These are phyloP conservation scores for Stigmatopora argus DNA, from an alignment of 2,113 vertebrate species.

Conservation along the genomic window DNA sequence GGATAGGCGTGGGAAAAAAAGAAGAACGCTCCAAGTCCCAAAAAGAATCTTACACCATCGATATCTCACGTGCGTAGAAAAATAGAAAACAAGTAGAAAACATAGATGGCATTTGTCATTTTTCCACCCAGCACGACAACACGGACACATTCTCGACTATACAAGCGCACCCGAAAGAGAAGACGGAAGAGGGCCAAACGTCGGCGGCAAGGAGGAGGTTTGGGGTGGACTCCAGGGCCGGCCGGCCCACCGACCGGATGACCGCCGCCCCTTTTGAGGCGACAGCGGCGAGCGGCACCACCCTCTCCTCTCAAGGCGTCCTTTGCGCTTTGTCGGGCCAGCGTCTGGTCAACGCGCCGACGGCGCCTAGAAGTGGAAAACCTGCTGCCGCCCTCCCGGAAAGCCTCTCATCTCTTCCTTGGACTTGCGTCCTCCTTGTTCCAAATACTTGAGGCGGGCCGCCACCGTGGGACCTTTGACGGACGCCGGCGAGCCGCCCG, in stretches of 20 bases:
- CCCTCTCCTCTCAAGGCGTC: no score
- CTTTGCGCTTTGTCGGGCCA: no score
- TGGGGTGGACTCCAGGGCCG: no score
- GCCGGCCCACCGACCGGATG: no score
- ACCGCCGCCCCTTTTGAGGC: no score
- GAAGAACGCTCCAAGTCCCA: slow-evolving; percentile 47
- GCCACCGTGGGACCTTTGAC: slow-evolving; percentile 79
- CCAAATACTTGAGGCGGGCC: slow-evolving; percentile 82
- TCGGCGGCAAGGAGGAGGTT: no score
- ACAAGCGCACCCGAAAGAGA: background rate
- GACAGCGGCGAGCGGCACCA: no score
- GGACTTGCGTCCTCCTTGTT: slow-evolving; percentile 82
- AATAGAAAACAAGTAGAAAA: slow-evolving; percentile 75
- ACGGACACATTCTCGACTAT: background rate
- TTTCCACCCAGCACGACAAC: slow-evolving; percentile 46
- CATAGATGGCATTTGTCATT: slow-evolving; percentile 66
- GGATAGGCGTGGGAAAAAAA: slow-evolving; percentile 31
- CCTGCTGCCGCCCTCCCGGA: slow-evolving; percentile 88
- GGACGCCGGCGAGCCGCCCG: slow-evolving; percentile 72
- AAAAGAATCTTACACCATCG: slow-evolving; percentile 61
- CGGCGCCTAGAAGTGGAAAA: slow-evolving; percentile 72
- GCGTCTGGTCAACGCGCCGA: no score
- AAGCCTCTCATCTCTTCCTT: slow-evolving; percentile 85
- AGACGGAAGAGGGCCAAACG: no score
- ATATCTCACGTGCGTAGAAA: slow-evolving; percentile 64